Evolutionary conservation across 2,113 vertebrate species (phyloP).

Genomic region (Carettochelys insculpta): DNA sequence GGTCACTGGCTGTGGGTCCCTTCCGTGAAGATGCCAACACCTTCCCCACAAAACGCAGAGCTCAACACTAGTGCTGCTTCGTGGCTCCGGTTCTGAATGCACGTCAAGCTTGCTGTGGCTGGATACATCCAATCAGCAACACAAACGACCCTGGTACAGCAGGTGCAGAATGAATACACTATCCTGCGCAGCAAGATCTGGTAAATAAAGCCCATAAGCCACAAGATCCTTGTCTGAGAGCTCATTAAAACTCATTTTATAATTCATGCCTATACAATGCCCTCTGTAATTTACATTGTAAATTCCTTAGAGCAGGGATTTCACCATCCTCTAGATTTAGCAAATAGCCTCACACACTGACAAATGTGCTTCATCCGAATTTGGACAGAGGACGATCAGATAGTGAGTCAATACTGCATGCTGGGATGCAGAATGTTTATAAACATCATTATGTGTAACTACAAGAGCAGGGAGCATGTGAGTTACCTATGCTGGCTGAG

Average conservation of each 20-base stretch:
- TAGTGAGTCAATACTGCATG: too few species aligned
- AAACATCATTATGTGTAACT: background rate
- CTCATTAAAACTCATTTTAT: background rate
- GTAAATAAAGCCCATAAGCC: background rate
- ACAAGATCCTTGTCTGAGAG: background rate
- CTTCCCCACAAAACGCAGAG: accelerated
- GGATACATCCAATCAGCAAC: accelerated
- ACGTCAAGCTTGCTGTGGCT: background rate
- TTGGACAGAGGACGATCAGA: background rate
- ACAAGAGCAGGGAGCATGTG: background rate
- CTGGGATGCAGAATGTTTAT: background rate
- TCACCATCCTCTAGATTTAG: background rate
- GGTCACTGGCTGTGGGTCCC: background rate
- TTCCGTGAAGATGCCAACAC: background rate
- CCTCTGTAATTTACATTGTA: background rate
- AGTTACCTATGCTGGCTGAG: background rate
- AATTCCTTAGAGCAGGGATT: background rate
- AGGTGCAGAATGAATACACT: accelerated
- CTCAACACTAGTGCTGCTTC: background rate
- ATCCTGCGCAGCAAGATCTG: background rate
- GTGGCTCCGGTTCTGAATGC: accelerated
- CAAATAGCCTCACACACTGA: background rate
- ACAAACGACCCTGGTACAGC: background rate
- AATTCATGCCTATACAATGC: background rate
- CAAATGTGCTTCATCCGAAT: background rate